Evolutionary conservation across 23 tunicate genomes (phyloP).

Genomic region (Ciona savignyi): DNA sequence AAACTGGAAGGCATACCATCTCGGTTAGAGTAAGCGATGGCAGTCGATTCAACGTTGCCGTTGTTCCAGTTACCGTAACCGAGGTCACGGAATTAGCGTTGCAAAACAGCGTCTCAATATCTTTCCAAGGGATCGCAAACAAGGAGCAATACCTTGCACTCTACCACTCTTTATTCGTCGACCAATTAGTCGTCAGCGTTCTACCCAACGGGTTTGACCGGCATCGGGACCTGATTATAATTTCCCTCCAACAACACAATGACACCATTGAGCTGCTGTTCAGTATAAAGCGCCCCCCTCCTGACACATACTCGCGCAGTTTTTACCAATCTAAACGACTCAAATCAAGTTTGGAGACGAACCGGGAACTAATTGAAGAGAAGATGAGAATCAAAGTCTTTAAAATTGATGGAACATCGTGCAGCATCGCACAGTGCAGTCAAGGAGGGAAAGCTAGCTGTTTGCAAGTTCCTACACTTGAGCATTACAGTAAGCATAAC

Average conservation of each 20-base stretch:
- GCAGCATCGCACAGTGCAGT: constrained; percentile 12
- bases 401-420: constrained; percentile 16
- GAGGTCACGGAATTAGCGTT: constrained; percentile 10
- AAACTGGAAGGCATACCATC: constrained; percentile 17
- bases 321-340: constrained; percentile 28
- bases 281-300: constrained; percentile 22
- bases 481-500: neutral
- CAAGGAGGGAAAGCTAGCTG: constrained; percentile 6
- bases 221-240: constrained; percentile 16
- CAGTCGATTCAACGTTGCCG: constrained; percentile 12
- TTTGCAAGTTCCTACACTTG: constrained; percentile 18
- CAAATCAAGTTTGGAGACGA: constrained; percentile 3
- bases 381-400: constrained; percentile 13
- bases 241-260: constrained; percentile 11
- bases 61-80: constrained; percentile 4
- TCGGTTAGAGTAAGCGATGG: constrained; percentile 54
- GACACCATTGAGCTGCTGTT: constrained; percentile 17
- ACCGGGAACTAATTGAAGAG: constrained; percentile 23
- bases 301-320: neutral
- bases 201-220: constrained; percentile 24
- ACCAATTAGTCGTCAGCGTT: constrained; percentile 8
- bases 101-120: constrained; percentile 33
- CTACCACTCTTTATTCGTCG: constrained; percentile 22
- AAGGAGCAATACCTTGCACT: constrained; percentile 16
- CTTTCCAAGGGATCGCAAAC: constrained; percentile 12